A percentile compares a stretch with the other conserved stretches of the same genome.
Conservation (phyloP, 2,113 vertebrate species). For the Trogon surrucura region DNA sequence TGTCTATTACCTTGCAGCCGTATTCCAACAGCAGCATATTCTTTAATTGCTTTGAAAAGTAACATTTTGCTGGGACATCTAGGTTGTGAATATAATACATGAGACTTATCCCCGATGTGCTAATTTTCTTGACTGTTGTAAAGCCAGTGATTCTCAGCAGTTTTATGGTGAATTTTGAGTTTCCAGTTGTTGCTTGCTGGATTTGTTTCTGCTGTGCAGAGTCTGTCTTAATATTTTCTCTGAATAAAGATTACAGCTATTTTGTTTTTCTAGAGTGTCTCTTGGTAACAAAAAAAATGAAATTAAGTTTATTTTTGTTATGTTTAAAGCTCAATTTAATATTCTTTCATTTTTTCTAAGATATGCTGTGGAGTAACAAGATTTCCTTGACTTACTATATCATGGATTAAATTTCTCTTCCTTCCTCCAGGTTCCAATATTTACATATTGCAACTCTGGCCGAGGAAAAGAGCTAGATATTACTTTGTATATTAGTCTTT, state of each 20-base stretch:
- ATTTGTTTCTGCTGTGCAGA: neutral
- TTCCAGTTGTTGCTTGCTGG: neutral
- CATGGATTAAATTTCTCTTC: neutral
- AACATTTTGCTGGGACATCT: neutral
- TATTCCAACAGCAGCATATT: neutral
- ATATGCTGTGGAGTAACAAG: neutral
- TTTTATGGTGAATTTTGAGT: neutral
- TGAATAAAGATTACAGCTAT: neutral
- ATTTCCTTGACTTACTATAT: neutral
- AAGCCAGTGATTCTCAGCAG: neutral
- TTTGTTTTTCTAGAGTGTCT: neutral
- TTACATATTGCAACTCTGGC: neutral
- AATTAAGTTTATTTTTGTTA: neutral
- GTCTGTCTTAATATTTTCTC: neutral
- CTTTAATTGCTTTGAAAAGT: conserved; percentile 11
- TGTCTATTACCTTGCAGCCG: neutral
- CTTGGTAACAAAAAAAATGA: neutral
- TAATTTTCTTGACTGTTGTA: neutral
- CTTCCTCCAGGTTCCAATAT: neutral
- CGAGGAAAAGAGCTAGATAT: neutral
- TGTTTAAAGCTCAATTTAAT: neutral
- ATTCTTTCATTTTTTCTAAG: neutral
- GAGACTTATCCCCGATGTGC: neutral
- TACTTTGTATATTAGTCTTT: neutral
- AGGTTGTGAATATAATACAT: neutral